Base-by-base conservation (phyloP, 1,140 invertebrate species). In the Carposina sasakii region DNA sequence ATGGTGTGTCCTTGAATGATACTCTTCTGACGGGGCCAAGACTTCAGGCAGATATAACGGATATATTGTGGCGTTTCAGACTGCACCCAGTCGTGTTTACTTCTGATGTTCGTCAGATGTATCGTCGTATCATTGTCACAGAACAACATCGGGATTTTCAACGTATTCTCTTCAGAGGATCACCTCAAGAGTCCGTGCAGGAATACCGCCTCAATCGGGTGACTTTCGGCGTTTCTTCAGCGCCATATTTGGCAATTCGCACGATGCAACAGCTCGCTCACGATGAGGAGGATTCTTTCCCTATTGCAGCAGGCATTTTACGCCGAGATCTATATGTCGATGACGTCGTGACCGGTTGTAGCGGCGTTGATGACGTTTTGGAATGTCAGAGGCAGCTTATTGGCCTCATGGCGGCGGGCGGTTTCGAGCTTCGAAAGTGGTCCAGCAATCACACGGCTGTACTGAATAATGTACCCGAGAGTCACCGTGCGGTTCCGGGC, bases 61-160 rank as follows among this genome's bases (percentile, higher is more conserved):
- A 58, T 21, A 63, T 85, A 22, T 28, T 87, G 13, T 16, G 77
- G 0, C 54, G 65, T 12, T 88, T 86, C 62, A 53, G 85, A 9
- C 49, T 41, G 20, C 63, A 74, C 47, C 20, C 46, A 8, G 46
- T 78, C 31, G 54, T 60, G 10, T 55, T 86, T 16, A 63, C 57
- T n/a, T 66, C 56, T 20, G 82, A 86, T 36, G 67, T 83, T 37
- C 51, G 48, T 21, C 76, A 76, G 54, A 85, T 85, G 81, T 87
- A 81, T 41, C 51, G 77, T 5, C 79, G 84, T 48, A 66, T 86
- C 20, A 21, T 49, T 26, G 48, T 85, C 12, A 31, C 12, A 30
- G 9, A 39, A 20, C 31, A 60, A 6, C 53, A 81, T 39, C 16
- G 48, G 2, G 53, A 69, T 20, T 68, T 63, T 17, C 76, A 85